A percentile compares a stretch with the other conserved stretches of the same genome.
phyloP scores from a whole-genome alignment of 2,113 vertebrate genomes.

The Antennarius striatus region DNA sequence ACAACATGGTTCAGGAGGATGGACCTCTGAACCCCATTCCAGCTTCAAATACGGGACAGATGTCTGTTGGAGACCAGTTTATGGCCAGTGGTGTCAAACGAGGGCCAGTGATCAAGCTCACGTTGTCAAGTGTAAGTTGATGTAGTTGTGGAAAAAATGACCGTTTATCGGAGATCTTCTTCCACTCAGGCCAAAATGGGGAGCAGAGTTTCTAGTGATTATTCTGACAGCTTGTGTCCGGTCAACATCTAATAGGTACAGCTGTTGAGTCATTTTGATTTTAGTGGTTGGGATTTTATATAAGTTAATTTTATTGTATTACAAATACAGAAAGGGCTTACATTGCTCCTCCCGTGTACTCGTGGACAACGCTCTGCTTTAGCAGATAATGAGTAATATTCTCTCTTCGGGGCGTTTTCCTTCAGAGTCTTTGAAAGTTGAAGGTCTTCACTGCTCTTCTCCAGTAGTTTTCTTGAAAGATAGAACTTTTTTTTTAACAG shows the following conservation, averaged over 20 bases:
- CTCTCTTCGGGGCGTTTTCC: slow-evolving; percentile 27
- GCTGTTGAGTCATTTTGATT: too few relatives aligned
- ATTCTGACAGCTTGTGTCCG: background rate
- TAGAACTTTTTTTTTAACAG: too few relatives aligned
- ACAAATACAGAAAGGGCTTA: too few relatives aligned
- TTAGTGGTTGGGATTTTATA: too few relatives aligned
- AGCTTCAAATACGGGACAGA: too few relatives aligned
- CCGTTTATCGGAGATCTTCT: background rate
- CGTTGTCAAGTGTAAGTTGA: background rate
- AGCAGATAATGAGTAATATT: slow-evolving; percentile 33
- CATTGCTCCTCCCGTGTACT: background rate
- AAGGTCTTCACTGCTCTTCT: slow-evolving; percentile 8
- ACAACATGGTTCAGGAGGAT: too few relatives aligned
- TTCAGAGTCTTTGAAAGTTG: slow-evolving; percentile 5
- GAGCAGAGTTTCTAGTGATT: background rate
- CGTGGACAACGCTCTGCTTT: too few relatives aligned
- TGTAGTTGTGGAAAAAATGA: background rate
- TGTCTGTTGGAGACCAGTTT: too few relatives aligned
- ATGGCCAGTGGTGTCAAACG: background rate
- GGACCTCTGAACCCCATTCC: too few relatives aligned
- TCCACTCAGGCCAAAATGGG: background rate
- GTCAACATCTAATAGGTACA: too few relatives aligned
- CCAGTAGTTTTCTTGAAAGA: background rate
- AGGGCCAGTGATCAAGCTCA: background rate
- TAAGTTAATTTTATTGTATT: too few relatives aligned